These are phyloP conservation scores for Epinotia nisella DNA, from an alignment of 2,888 invertebrate genomes.

Conservation along the genomic window DNA sequence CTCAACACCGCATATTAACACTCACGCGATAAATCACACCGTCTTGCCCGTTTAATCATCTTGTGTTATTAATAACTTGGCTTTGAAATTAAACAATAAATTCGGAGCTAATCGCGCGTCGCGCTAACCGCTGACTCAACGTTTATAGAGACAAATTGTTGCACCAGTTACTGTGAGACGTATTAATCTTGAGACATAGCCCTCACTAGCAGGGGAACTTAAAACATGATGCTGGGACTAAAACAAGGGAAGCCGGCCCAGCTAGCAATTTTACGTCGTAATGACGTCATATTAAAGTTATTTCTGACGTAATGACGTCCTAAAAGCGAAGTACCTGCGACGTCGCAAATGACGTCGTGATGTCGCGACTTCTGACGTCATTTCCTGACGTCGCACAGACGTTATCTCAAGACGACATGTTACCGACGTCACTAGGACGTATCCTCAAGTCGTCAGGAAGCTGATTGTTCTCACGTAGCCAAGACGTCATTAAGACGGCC, in stretches of 20 bases:
- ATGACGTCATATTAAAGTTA: no score
- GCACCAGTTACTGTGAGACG: constrained; percentile 78
- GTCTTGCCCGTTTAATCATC: constrained; percentile 80
- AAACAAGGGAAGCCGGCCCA: not conserved
- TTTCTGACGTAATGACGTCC: no score
- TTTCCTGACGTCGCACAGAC: no score
- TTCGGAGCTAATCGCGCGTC: constrained; percentile 81
- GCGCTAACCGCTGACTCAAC: constrained; percentile 80
- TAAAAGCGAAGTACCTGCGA: no score
- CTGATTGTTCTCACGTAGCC: no score
- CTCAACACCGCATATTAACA: constrained; percentile 68
- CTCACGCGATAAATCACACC: constrained; percentile 75
- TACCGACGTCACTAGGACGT: no score
- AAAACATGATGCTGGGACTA: constrained; percentile 1
- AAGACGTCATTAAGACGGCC: no score
- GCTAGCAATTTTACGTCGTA: no score
- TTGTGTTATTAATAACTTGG: constrained; percentile 80
- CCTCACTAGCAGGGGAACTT: constrained; percentile 6
- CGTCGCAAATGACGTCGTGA: no score
- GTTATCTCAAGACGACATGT: no score
- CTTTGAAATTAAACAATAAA: constrained; percentile 85
- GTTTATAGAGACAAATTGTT: constrained; percentile 85
- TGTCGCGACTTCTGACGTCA: no score
- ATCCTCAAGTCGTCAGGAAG: no score
- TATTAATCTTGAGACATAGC: constrained; percentile 74